Conservation (phyloP, 1,140 invertebrate species). For the Platyura marginata region DNA sequence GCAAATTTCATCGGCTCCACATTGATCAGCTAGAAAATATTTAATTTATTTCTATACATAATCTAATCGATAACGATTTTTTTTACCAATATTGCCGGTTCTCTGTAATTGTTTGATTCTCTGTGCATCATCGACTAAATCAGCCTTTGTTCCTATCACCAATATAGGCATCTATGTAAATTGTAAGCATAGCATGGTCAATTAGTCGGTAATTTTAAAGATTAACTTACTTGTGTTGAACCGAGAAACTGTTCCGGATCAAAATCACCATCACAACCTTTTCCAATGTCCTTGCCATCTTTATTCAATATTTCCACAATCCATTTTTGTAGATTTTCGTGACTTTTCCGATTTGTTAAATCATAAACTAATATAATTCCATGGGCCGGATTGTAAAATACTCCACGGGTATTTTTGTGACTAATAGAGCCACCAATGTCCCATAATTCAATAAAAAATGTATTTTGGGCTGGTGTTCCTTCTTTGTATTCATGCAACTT, state of each 20-base stretch:
- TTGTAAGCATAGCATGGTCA: not conserved
- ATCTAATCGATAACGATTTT: too few relatives aligned
- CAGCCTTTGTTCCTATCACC: slow-evolving; percentile 83
- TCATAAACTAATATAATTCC: slow-evolving; percentile 93
- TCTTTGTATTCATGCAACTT: slow-evolving; percentile 92
- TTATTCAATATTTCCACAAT: slow-evolving; percentile 74
- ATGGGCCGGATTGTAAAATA: slow-evolving; percentile 86
- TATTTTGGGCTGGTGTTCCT: slow-evolving; percentile 75
- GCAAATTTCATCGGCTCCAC: slow-evolving; percentile 84
- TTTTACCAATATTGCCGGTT: slow-evolving; percentile 38
- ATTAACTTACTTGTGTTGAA: slow-evolving; percentile 36
- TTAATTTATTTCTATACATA: too few relatives aligned
- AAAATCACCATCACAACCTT: slow-evolving; percentile 43
- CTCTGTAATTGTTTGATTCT: slow-evolving; percentile 40
- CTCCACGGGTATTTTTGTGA: slow-evolving; percentile 75
- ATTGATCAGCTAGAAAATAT: slow-evolving; percentile 77
- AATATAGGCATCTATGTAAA: slow-evolving; percentile 62
- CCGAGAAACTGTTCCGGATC: slow-evolving; percentile 86
- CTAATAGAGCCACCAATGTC: slow-evolving; percentile 87
- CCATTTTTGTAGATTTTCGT: slow-evolving; percentile 86
- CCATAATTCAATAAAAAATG: slow-evolving; percentile 90
- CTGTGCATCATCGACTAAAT: slow-evolving; percentile 54
- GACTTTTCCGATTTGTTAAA: slow-evolving; percentile 87
- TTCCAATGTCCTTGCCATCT: slow-evolving; percentile 35
- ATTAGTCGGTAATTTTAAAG: not conserved